Base-by-base conservation (phyloP, 2,888 invertebrate species). In the Harpagoxenus sublaevis region DNA sequence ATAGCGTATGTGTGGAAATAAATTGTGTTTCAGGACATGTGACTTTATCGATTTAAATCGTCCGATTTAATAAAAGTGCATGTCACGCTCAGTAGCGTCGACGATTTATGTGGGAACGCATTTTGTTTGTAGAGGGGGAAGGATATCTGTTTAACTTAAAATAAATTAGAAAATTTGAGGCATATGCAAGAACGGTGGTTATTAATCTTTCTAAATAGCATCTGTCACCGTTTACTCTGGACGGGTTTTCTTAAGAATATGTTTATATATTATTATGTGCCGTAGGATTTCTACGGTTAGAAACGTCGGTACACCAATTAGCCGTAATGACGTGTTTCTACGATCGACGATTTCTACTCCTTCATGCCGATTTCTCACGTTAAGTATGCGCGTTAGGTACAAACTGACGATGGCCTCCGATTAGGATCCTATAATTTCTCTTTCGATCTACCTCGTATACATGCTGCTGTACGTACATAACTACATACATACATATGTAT, bases 371-470 rank as follows among this genome's bases (percentile, higher is more conserved):
- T 79, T 79, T 71, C 79, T 79, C 79, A 79, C 71, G 48, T 79
- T 60, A 60, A 79, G 48, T 48, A 70, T 79, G 78, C 55, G 55
- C 57, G 78, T 31, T 70, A 31, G 70, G 10, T 70, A 70, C 68
- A 31, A 78, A 78, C 57, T 53, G 71, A 60, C 45, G 79, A 79
- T 60, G 71, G 79, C 35, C 48, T 60, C 79, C 57, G 79, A 79
- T 79, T 79, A 60, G 71, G 60, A 79, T 70, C 60, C 71, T 60
- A 71, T 79, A 79, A 79, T 79, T 79, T 79, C 79, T 79, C 79
- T 60, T 60, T 79, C 79, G 35, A 79, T 79, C 71, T 71, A 70
- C 48, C 79, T 79, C 31, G 18, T 79, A 55, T 12, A 63, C 28
- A 75, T 48, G 48, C n/a, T 48, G 55, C n/a, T n/a, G 18, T n/a